A percentile compares a stretch with the other conserved stretches of the same genome.
Evolutionary conservation across 2,888 invertebrate genomes (phyloP).

Genomic region (Phragmatobia fuliginosa): DNA sequence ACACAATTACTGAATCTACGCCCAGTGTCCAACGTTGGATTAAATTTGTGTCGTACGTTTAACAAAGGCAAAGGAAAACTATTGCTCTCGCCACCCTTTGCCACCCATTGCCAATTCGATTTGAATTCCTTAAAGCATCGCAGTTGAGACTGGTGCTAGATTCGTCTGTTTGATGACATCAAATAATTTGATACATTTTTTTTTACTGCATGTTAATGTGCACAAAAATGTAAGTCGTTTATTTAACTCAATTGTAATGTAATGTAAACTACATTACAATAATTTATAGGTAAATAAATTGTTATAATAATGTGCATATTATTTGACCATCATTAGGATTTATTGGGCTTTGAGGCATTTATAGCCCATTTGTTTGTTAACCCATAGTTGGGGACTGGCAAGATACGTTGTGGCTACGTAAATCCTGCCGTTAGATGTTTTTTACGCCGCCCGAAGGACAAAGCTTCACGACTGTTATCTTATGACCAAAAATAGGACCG

Average conservation of each 20-base stretch:
- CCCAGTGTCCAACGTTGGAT: conserved; percentile 15
- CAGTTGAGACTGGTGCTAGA: conserved; percentile 10
- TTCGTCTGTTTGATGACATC: conserved; percentile 17
- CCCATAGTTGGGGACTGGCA: too few relatives aligned
- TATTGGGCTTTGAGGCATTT: too few relatives aligned
- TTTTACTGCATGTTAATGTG: neutral
- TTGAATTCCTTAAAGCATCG: conserved; percentile 42
- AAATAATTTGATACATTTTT: neutral
- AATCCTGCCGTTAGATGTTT: too few relatives aligned
- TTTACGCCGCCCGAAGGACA: too few relatives aligned
- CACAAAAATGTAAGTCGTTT: neutral
- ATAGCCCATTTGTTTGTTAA: too few relatives aligned
- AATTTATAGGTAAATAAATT: too few relatives aligned
- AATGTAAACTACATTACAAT: too few relatives aligned
- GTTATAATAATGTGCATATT: too few relatives aligned
- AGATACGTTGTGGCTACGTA: too few relatives aligned
- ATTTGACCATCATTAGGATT: too few relatives aligned
- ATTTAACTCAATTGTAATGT: neutral
- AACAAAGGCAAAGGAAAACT: conserved; percentile 25
- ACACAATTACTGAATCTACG: conserved; percentile 19
- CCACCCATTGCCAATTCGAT: conserved; percentile 21
- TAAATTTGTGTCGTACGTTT: conserved; percentile 31
- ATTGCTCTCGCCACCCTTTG: conserved; percentile 13
- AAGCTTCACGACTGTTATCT: too few relatives aligned
- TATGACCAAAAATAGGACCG: too few relatives aligned